A percentile compares a stretch with the other conserved stretches of the same genome.
Conservation (phyloP, 2,888 invertebrate genomes). For the Protodeltote pygarga region DNA sequence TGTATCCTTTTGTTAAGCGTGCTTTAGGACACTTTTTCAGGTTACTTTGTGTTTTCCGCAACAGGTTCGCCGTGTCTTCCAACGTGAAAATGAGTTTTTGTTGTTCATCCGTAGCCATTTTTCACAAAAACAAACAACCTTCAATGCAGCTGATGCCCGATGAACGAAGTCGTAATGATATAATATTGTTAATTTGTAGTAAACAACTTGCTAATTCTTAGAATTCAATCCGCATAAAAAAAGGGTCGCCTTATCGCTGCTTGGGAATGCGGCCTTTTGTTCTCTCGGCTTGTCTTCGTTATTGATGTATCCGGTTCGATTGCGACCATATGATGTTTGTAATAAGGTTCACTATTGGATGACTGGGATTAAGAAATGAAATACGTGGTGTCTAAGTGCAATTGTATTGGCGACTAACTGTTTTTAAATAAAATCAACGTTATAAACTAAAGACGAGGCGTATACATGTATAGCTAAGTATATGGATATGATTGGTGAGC, state of each 20-base stretch:
- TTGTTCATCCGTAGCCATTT: neutral
- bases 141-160: neutral
- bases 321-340: slow-evolving; percentile 2
- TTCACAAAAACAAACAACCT: neutral
- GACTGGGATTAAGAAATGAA: too few relatives aligned
- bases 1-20: slow-evolving; percentile 26
- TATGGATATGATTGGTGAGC: too few relatives aligned
- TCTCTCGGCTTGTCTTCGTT: neutral
- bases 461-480: too few relatives aligned
- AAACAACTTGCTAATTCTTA: neutral
- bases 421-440: too few relatives aligned
- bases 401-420: too few relatives aligned
- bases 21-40: slow-evolving; percentile 7
- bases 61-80: neutral
- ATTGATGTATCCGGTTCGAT: neutral
- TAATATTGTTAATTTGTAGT: neutral
- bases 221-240: neutral
- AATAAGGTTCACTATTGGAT: too few relatives aligned
- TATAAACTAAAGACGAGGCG: too few relatives aligned
- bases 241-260: neutral
- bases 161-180: neutral
- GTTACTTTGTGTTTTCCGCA: neutral
- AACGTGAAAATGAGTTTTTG: neutral
- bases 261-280: neutral
- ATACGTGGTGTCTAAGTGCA: too few relatives aligned